Evolutionary conservation across 1,140 invertebrate species (phyloP).

Genomic region (Holotrichia oblita): DNA sequence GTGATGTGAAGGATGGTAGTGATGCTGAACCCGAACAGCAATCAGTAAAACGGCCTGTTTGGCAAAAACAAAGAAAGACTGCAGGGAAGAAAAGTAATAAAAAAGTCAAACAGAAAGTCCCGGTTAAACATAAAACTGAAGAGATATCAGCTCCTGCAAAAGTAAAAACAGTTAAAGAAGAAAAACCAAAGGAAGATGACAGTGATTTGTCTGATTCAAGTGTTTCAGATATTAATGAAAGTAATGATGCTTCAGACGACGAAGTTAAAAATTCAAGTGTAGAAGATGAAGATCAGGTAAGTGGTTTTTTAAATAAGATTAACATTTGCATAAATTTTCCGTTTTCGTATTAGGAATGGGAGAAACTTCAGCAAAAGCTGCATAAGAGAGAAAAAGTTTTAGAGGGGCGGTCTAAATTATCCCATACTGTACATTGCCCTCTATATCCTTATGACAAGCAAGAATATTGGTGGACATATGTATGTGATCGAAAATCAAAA

Average conservation of each 20-base stretch:
- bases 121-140: constrained; percentile 52
- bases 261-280: constrained; percentile 76
- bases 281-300: constrained; percentile 58
- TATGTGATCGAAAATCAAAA: constrained; percentile 92
- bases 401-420: constrained; percentile 93
- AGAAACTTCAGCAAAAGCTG: constrained; percentile 75
- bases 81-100: constrained; percentile 63
- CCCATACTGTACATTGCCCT: constrained; percentile 94
- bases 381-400: constrained; percentile 83
- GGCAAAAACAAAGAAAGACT: constrained; percentile 78
- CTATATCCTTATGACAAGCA: constrained; percentile 96
- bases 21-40: constrained; percentile 66
- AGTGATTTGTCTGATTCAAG: constrained; percentile 64
- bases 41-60: constrained; percentile 73
- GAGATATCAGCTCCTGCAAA: constrained; percentile 57
- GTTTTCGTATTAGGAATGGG: constrained; percentile 56
- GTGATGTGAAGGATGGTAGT: constrained; percentile 60
- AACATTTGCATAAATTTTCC: background rate
- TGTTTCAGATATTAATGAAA: constrained; percentile 66
- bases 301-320: constrained; percentile 10
- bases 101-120: constrained; percentile 57
- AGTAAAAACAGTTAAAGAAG: constrained; percentile 62
- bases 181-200: constrained; percentile 65
- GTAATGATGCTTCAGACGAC: constrained; percentile 69
- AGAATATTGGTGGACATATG: constrained; percentile 99